Percentiles rank a stretch among this genome's conserved stretches.
These are phyloP conservation scores for Poicephalus meyeri DNA, from an alignment of 2,113 vertebrate species.

Conservation along the genomic window DNA sequence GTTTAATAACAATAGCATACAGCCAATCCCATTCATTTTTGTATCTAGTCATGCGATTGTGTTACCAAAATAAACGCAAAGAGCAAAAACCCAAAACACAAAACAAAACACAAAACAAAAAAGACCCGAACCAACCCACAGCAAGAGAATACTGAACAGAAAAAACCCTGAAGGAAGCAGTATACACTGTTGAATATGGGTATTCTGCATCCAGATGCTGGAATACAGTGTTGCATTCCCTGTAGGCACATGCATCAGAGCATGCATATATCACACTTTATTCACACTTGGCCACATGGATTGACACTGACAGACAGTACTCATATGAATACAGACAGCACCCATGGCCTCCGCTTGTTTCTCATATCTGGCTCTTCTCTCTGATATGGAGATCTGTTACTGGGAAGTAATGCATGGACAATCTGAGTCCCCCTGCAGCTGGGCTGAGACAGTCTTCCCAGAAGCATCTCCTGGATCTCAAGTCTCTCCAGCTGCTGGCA, in stretches of 20 bases:
- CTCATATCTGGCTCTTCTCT: neutral
- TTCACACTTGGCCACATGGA: neutral
- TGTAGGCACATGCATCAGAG: neutral
- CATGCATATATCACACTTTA: neutral
- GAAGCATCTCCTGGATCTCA: neutral
- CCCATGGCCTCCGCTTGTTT: neutral
- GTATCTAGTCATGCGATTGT: neutral
- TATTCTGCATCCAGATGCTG: neutral
- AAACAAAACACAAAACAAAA: no score
- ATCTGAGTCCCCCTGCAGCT: neutral
- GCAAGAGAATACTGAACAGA: no score
- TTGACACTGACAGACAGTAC: neutral
- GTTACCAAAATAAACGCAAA: neutral
- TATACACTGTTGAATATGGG: rapidly evolving
- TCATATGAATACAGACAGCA: neutral
- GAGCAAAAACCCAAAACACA: no score
- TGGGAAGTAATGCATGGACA: neutral
- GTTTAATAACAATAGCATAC: neutral
- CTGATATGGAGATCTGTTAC: neutral
- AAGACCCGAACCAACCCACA: neutral
- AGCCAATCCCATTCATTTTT: neutral
- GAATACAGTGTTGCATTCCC: neutral
- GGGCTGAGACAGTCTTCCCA: neutral
- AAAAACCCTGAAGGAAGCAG: neutral
- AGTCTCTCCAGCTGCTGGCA: neutral